These are phyloP conservation scores for Oceanites oceanicus DNA, from an alignment of 2,113 vertebrate species.

Conservation along the genomic window DNA sequence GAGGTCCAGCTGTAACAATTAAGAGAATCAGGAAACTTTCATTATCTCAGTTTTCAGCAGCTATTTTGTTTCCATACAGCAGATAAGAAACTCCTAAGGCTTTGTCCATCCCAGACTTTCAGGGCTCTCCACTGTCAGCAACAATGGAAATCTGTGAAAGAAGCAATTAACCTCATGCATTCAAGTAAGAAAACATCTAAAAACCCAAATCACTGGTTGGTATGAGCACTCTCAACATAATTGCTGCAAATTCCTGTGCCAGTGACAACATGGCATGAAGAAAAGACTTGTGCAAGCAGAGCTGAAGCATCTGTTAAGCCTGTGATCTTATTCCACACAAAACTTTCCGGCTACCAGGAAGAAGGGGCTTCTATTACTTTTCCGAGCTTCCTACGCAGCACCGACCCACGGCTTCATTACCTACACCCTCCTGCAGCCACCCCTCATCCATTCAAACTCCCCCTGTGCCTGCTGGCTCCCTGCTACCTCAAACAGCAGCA, in stretches of 20 bases:
- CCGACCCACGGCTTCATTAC: background rate
- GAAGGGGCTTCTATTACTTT: background rate
- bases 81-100: background rate
- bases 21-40: background rate
- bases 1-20: background rate
- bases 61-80: background rate
- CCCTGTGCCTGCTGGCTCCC: background rate
- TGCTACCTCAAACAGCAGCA: background rate
- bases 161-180: background rate
- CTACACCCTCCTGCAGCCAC: background rate
- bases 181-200: background rate
- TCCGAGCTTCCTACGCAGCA: background rate
- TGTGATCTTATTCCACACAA: slow-evolving; percentile 1
- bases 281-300: background rate
- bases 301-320: background rate
- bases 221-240: background rate
- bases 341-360: slow-evolving; percentile 12
- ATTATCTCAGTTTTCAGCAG: background rate
- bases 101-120: background rate
- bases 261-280: background rate
- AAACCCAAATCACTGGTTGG: background rate
- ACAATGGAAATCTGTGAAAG: background rate
- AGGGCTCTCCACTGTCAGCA: background rate
- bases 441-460: background rate
- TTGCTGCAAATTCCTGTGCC: background rate